Percentiles rank a stretch among this genome's conserved stretches.
These are phyloP conservation scores for Gouania willdenowi DNA, from an alignment of 2,797 vertebrate genomes.

Conservation along the genomic window DNA sequence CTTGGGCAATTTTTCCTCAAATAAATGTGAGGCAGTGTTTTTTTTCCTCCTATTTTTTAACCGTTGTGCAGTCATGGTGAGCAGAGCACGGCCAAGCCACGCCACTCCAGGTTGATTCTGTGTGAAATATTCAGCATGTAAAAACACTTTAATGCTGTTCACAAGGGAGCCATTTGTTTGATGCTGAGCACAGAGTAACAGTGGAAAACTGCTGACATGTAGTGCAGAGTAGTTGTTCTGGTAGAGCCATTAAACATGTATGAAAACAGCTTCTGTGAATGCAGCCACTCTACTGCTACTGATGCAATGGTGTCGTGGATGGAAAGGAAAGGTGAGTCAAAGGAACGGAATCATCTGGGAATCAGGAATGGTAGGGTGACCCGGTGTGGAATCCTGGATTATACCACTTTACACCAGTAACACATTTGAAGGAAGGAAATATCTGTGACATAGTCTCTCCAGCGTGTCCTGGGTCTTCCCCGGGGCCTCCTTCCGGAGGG, in stretches of 20 bases:
- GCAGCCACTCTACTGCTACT: conserved; percentile 1
- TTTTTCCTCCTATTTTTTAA: conserved; percentile 13
- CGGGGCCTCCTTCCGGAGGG: no score
- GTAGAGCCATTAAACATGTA: conserved; percentile 50
- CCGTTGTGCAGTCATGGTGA: no score
- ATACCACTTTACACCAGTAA: conserved; percentile 33
- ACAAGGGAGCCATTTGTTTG: conserved; percentile 23
- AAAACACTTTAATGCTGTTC: conserved; percentile 31
- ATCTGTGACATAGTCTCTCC: conserved; percentile 2
- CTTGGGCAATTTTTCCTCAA: conserved; percentile 42
- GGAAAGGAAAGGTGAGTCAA: conserved; percentile 14
- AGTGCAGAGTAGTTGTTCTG: conserved; percentile 22
- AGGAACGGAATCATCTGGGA: conserved; percentile 31
- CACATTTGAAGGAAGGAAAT: conserved; percentile 1
- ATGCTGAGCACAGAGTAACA: conserved; percentile 3
- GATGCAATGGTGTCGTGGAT: neutral
- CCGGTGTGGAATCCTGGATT: conserved; percentile 17
- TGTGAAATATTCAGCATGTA: conserved; percentile 39
- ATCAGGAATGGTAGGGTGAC: conserved; percentile 39
- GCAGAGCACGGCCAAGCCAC: conserved; percentile 12
- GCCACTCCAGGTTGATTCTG: conserved; percentile 17
- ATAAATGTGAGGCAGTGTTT: conserved; percentile 59
- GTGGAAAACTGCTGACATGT: conserved; percentile 31
- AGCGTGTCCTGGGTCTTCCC: no score
- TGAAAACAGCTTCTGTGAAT: conserved; percentile 27